These are phyloP conservation scores for Typhlomys cinereus DNA, from an alignment of 2,113 vertebrate species.

Conservation along the genomic window DNA sequence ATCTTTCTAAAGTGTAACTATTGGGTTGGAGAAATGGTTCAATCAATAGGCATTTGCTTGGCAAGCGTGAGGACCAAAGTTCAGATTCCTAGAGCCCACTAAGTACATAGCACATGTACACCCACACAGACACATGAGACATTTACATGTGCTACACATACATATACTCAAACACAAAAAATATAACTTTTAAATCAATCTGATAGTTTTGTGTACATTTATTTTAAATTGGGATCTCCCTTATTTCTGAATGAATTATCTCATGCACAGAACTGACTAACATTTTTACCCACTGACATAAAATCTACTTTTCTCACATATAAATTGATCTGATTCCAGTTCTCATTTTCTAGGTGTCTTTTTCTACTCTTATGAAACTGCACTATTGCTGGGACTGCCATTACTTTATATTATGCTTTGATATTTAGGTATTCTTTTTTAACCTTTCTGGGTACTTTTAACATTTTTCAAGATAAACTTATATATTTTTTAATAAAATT, in stretches of 20 bases:
- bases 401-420: background rate
- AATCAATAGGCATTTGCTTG: too few relatives aligned
- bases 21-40: too few relatives aligned
- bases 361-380: background rate
- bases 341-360: background rate
- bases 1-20: constrained; percentile 6
- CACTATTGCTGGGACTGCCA: background rate
- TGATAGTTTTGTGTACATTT: background rate
- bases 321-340: background rate
- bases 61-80: too few relatives aligned
- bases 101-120: too few relatives aligned
- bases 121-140: too few relatives aligned
- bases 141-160: too few relatives aligned
- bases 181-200: background rate
- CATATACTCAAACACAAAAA: too few relatives aligned
- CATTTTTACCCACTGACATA: background rate
- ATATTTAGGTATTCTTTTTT: background rate
- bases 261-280: background rate
- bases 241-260: background rate
- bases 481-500: constrained; percentile 1
- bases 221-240: background rate
- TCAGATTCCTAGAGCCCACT: too few relatives aligned
- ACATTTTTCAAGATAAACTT: constrained; percentile 15
- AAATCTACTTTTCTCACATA: background rate
- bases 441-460: background rate